phyloP scores from a whole-genome alignment of 2,888 invertebrate species.

The Azorinus chamasolen region DNA sequence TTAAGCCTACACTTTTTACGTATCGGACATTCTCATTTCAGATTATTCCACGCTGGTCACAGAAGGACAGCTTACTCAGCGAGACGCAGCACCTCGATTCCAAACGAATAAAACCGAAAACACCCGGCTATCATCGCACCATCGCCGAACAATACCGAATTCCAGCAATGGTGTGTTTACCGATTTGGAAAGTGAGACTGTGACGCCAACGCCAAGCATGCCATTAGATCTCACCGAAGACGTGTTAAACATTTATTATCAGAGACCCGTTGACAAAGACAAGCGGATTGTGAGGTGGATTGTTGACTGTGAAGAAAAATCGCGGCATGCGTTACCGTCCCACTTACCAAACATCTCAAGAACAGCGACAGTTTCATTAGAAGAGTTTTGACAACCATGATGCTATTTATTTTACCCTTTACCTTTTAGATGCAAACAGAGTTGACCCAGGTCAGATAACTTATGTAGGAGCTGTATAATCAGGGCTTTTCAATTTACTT shows the following conservation, averaged over 20 bases:
- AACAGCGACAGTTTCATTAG: not conserved
- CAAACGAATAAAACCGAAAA: not conserved
- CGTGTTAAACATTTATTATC: constrained; percentile 49
- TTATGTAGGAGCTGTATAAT: no score
- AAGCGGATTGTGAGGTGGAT: constrained; percentile 52
- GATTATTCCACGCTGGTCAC: no score
- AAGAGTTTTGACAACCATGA: not conserved
- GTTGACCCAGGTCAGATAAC: no score
- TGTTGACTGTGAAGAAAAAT: constrained; percentile 46
- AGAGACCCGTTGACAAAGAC: constrained; percentile 49
- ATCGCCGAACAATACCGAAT: not conserved
- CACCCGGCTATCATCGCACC: not conserved
- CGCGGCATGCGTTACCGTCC: constrained; percentile 30
- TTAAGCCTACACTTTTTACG: no score
- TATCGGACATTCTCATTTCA: no score
- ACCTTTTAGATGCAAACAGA: no score
- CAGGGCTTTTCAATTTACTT: no score
- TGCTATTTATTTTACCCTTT: no score
- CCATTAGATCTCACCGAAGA: constrained; percentile 46
- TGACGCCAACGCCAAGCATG: constrained; percentile 14
- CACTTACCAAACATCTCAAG: constrained; percentile 48
- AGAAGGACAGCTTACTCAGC: no score
- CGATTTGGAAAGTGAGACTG: constrained; percentile 31
- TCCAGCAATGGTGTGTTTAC: constrained; percentile 39
- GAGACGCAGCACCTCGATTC: not conserved